phyloP scores from a whole-genome alignment of 2,888 invertebrate genomes.

The Cosmopolites sordidus region DNA sequence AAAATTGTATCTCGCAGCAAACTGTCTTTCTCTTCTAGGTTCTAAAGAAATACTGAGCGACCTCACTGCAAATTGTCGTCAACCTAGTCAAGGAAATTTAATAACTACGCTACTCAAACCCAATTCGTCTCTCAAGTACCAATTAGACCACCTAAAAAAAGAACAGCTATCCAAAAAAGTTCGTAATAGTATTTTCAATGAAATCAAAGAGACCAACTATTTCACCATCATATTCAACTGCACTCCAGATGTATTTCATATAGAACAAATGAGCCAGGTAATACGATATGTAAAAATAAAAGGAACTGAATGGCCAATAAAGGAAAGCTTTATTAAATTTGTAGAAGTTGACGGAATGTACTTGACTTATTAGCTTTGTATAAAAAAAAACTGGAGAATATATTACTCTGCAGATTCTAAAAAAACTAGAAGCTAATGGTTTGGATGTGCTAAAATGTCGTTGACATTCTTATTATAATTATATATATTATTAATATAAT shows the following conservation, averaged over 20 bases:
- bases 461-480: slow-evolving; percentile 4
- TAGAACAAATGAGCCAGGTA: slow-evolving; percentile 2
- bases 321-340: slow-evolving; percentile 1
- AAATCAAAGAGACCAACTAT: slow-evolving; percentile 1
- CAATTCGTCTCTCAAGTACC: background rate
- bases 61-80: no score
- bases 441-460: background rate
- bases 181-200: slow-evolving; percentile 1
- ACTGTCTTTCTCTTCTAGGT: no score
- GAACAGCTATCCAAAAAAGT: slow-evolving; percentile 1
- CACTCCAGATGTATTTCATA: slow-evolving; percentile 1
- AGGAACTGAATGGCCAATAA: background rate
- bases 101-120: background rate
- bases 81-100: no score
- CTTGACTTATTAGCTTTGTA: no score
- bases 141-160: background rate
- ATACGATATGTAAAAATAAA: slow-evolving; percentile 2
- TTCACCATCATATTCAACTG: no score
- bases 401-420: background rate
- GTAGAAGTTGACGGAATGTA: no score
- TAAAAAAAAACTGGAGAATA: background rate
- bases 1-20: no score
- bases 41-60: no score
- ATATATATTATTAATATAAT: no score
- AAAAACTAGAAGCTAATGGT: background rate